Base-by-base conservation (phyloP, 2,113 vertebrate species). In the Plecotus auritus region DNA sequence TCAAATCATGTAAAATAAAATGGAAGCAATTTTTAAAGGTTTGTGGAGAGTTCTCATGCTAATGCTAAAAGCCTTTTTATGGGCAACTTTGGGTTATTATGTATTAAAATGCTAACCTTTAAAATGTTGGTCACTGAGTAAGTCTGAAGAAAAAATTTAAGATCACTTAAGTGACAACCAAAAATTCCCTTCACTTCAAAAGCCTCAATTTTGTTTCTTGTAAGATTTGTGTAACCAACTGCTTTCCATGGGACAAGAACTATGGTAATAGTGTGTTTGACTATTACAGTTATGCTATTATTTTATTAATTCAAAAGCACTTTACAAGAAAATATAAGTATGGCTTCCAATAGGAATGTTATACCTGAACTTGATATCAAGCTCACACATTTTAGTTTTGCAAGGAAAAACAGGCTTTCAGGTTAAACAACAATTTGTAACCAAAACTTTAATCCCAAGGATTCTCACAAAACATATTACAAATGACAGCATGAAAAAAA, bases 361-460 rank as follows among this genome's bases (percentile, higher is more conserved):
- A 93, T 26, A 85, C 69, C 70, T 88, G 85, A 97, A 93, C 88
- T 88, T 20, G 81, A 87, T 77, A 94, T 35, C 90, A 70, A 94
- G 83, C 91, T 97, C 76, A 95, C 76, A 85, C 92, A 93, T 2
- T 7, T 88, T 30, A 32, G 1, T 95, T 96, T 95, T 96, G 81
- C 91, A 95, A 45, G 86, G 49, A 9, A 95, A 85, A 97, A 97
- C 96, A 98, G 94, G 95, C 91, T 97, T 49, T 95, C 86, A 96
- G 98, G 96, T 98, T 98, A 98, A 98, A 97, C 98, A 97, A 98
- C 94, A 77, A 98, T 98, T 98, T 98, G 98, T 99, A 99, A 98
- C 98, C 98, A 98, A 99, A 99, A 98, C 97, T 99, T 99, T 99
- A 99, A 99, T 99, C 98, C 98, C 98, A 98, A 98, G 97, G 97